Conservation (phyloP, 2,797 vertebrate genomes). For the Typhlichthys eigenmanni region DNA sequence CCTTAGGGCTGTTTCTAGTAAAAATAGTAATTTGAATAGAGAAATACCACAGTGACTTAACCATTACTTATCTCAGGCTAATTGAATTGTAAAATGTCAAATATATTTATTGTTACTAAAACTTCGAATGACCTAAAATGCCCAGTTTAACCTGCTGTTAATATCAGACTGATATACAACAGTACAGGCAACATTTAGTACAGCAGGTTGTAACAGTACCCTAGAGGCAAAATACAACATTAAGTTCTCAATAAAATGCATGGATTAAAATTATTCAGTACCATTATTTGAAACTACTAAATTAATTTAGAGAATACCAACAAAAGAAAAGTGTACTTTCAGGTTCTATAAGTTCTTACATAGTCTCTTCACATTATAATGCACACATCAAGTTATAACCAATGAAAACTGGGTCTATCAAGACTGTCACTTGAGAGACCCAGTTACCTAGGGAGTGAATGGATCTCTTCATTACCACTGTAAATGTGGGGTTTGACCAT, state of each 20-base stretch:
- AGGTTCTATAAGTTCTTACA: too few relatives aligned
- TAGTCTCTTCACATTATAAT: slow-evolving; percentile 33
- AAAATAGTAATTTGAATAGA: slow-evolving; percentile 48
- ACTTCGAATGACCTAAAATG: too few relatives aligned
- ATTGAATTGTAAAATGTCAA: slow-evolving; percentile 42
- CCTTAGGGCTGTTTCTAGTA: background rate
- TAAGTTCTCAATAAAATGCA: slow-evolving; percentile 58
- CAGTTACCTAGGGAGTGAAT: slow-evolving; percentile 46
- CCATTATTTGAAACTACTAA: slow-evolving; percentile 65
- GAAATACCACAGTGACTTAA: slow-evolving; percentile 46
- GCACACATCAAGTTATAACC: slow-evolving; percentile 13
- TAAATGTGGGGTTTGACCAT: slow-evolving; percentile 18
- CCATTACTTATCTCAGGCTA: slow-evolving; percentile 34
- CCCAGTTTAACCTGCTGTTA: too few relatives aligned
- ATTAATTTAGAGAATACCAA: slow-evolving; percentile 26
- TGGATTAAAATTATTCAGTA: slow-evolving; percentile 61
- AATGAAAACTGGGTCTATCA: slow-evolving; percentile 20
- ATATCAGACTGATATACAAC: background rate
- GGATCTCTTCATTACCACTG: slow-evolving; percentile 22
- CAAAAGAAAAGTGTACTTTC: slow-evolving; percentile 11
- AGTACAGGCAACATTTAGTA: slow-evolving; percentile 59
- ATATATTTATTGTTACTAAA: slow-evolving; percentile 10
- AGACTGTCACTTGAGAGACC: background rate
- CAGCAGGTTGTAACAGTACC: slow-evolving; percentile 61
- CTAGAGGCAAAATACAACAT: slow-evolving; percentile 64